These are phyloP conservation scores for Crossaster papposus DNA, from an alignment of 53 echinoderm and acorn worm genomes.

Conservation along the genomic window DNA sequence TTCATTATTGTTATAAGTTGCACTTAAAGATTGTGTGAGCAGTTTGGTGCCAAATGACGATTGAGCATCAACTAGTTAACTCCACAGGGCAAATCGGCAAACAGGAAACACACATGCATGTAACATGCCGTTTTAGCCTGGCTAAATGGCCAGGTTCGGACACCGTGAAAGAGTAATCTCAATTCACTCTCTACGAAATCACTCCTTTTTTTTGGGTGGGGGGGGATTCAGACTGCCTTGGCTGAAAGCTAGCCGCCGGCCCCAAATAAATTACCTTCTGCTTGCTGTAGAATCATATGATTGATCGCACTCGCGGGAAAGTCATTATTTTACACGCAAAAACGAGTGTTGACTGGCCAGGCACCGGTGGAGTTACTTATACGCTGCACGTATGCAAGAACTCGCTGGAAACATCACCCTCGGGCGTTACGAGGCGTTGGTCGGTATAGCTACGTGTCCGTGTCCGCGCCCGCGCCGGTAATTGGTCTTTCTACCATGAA, in stretches of 20 bases:
- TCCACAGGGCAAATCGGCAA: constrained; percentile 37
- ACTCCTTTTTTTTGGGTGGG: constrained; percentile 2
- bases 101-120: constrained; percentile 48
- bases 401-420: constrained; percentile 45
- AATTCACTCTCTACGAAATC: constrained; percentile 14
- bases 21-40: constrained; percentile 26
- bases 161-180: constrained; percentile 55
- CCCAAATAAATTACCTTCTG: constrained; percentile 64
- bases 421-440: constrained; percentile 32
- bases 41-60: constrained; percentile 55
- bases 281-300: constrained; percentile 57
- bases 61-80: constrained; percentile 53
- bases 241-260: constrained; percentile 54
- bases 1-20: constrained; percentile 41
- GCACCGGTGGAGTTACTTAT: constrained; percentile 14
- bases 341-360: not conserved
- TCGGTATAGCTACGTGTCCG: constrained; percentile 51
- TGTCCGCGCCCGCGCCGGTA: constrained; percentile 54
- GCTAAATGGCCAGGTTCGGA: constrained; percentile 40
- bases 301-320: constrained; percentile 62
- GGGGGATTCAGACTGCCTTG: not conserved
- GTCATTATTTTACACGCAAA: constrained; percentile 53
- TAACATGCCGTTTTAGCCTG: constrained; percentile 48
- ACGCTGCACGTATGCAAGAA: constrained; percentile 57
- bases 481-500: constrained; percentile 36